Evolutionary conservation across 1,140 invertebrate genomes (phyloP), one percentile per base, ranked within the genome.

Genomic region (Globodera rostochiensis): DNA sequence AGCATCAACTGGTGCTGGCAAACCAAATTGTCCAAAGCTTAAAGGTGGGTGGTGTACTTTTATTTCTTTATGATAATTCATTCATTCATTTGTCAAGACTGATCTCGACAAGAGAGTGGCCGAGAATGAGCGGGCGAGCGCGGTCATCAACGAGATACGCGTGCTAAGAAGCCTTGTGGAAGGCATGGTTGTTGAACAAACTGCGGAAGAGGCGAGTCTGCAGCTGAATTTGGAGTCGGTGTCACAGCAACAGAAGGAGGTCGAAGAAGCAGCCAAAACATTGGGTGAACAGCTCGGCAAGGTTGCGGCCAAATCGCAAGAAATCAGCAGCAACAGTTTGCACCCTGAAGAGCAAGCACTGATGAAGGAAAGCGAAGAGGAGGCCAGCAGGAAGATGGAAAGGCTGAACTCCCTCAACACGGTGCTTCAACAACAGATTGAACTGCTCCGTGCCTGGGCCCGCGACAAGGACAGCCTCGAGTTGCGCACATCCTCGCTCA

Each of bases 371-470:
- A 81, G 4, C 64, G 75, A 80, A 49, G 46, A 80, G 79, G n/a
- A 47, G 49, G 79, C 79, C 21, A 49, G 8, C 45, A 70, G n/a
- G 2, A 50, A 80, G 46, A 45, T 82, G 79, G 45, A 79, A 19
- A 36, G 50, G 47, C 45, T 80, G 21, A 25, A 79, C 1, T 60
- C 57, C 45, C 76, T 79, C 13, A 53, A 53, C 75, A 49, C 8
- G 13, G 4, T 57, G 25, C 79, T 80, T 57, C 79, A 80, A 81
- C 75, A n/a, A n/a, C 79, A 80, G 11, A 11, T 81, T 47, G 79
- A 79, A 46, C 15, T 80, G 21, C 46, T 80, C 11, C n/a, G 49
- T 45, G 73, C 66, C n/a, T 74, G 73, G 73, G 66, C n/a, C n/a
- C 49, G 45, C n/a, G 49, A 70, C n/a, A 53, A 45, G 49, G 79